These are phyloP conservation scores for Clepsis dumicolana DNA, from an alignment of 2,888 invertebrate genomes.

Conservation along the genomic window DNA sequence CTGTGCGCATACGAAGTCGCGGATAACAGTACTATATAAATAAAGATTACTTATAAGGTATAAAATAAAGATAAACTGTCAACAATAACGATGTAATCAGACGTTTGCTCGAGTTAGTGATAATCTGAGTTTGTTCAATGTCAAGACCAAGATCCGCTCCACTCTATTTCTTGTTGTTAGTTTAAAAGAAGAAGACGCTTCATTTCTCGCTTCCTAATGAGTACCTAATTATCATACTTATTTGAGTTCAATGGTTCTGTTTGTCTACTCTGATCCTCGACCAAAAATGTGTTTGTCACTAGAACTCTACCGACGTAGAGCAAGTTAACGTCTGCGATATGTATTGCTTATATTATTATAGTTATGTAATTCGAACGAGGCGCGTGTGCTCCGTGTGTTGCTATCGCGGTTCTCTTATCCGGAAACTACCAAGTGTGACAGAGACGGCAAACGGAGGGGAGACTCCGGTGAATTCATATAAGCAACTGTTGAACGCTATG, in stretches of 20 bases:
- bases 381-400: conserved; percentile 57
- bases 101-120: conserved; percentile 22
- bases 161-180: not conserved
- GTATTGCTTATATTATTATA: conserved; percentile 53
- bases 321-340: conserved; percentile 43
- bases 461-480: conserved; percentile 80
- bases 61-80: conserved; percentile 16
- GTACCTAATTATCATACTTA: conserved; percentile 27
- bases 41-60: no score
- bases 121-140: conserved; percentile 30
- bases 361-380: conserved; percentile 60
- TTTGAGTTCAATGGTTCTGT: conserved; percentile 36
- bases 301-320: conserved; percentile 33
- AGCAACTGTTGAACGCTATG: conserved; percentile 80
- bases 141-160: conserved; percentile 34
- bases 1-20: no score
- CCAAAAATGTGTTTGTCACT: conserved; percentile 27
- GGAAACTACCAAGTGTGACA: conserved; percentile 59
- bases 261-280: conserved; percentile 25
- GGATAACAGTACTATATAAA: not conserved
- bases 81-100: conserved; percentile 19
- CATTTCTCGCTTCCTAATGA: conserved; percentile 29
- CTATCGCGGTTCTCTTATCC: conserved; percentile 65
- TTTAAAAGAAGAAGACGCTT: conserved; percentile 8
- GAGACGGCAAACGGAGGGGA: conserved; percentile 72